Evolutionary conservation across 2,888 invertebrate genomes (phyloP).

Genomic region (Thelaira solivaga): DNA sequence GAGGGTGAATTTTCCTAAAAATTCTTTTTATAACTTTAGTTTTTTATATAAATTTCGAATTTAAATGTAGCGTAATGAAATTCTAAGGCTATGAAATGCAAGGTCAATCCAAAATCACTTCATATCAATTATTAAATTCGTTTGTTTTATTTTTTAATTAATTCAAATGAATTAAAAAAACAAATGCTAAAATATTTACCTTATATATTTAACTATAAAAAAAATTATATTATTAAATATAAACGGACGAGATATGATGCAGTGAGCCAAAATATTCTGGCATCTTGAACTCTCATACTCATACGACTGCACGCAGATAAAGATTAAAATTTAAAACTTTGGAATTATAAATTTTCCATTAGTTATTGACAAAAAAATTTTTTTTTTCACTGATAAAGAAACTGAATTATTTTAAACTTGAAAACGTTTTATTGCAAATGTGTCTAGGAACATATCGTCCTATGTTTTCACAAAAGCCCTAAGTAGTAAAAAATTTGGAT

Average conservation of each 20-base stretch:
- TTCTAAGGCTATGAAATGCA: background rate
- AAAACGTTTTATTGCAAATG: background rate
- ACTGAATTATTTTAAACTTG: background rate
- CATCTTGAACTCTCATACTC: background rate
- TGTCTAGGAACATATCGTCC: background rate
- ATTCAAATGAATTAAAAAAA: no score
- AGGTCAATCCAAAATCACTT: no score
- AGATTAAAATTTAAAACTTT: background rate
- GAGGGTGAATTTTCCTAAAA: background rate
- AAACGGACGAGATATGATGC: background rate
- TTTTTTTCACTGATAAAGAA: background rate
- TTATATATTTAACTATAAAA: no score
- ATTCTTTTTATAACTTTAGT: background rate
- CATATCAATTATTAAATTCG: background rate
- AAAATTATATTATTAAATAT: no score
- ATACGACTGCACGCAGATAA: background rate
- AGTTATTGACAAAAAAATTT: background rate
- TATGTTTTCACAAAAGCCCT: no score
- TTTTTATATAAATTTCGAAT: no score
- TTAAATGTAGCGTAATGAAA: no score
- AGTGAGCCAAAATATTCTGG: background rate
- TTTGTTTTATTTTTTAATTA: no score
- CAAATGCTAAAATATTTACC: no score
- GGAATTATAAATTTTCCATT: background rate
- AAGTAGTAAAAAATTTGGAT: no score